Conservation (phyloP, 2,113 vertebrate species). For the Vicugna pacos region DNA sequence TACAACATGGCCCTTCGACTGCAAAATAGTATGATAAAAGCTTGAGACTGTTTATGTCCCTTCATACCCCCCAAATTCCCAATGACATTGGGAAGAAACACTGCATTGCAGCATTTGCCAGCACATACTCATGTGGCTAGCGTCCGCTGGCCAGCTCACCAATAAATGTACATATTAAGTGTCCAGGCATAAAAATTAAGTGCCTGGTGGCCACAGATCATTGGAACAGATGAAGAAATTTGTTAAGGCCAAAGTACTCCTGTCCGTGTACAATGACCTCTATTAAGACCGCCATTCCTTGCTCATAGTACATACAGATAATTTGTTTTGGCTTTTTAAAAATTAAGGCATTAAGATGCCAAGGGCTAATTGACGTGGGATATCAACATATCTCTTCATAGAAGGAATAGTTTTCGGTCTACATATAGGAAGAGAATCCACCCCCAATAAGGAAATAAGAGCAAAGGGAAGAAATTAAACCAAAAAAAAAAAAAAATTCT, state of each 20-base stretch:
- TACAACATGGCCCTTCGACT: slow-evolving; percentile 44
- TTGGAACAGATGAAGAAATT: slow-evolving; percentile 79
- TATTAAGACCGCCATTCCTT: slow-evolving; percentile 75
- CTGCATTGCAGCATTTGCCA: slow-evolving; percentile 90
- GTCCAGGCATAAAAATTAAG: slow-evolving; percentile 82
- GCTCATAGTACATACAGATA: slow-evolving; percentile 51
- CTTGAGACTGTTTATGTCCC: slow-evolving; percentile 55
- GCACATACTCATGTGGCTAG: slow-evolving; percentile 82
- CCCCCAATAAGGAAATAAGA: slow-evolving; percentile 20
- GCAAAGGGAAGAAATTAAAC: slow-evolving; percentile 64
- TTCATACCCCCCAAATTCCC: slow-evolving; percentile 81
- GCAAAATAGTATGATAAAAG: slow-evolving; percentile 35
- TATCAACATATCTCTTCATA: slow-evolving; percentile 40
- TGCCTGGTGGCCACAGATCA: slow-evolving; percentile 73
- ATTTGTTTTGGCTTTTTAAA: slow-evolving; percentile 47
- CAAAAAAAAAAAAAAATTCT: slow-evolving; percentile 51
- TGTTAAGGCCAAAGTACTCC: slow-evolving; percentile 76
- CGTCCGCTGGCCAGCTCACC: slow-evolving; percentile 83
- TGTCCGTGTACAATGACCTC: slow-evolving; percentile 59
- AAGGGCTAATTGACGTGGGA: slow-evolving; percentile 60
- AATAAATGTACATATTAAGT: slow-evolving; percentile 84
- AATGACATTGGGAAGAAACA: slow-evolving; percentile 89
- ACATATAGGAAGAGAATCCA: slow-evolving; percentile 57
- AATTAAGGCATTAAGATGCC: slow-evolving; percentile 48
- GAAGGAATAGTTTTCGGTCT: slow-evolving; percentile 50